phyloP scores from a whole-genome alignment of 2,888 invertebrate species.

The Synanthedon tipuliformis region DNA sequence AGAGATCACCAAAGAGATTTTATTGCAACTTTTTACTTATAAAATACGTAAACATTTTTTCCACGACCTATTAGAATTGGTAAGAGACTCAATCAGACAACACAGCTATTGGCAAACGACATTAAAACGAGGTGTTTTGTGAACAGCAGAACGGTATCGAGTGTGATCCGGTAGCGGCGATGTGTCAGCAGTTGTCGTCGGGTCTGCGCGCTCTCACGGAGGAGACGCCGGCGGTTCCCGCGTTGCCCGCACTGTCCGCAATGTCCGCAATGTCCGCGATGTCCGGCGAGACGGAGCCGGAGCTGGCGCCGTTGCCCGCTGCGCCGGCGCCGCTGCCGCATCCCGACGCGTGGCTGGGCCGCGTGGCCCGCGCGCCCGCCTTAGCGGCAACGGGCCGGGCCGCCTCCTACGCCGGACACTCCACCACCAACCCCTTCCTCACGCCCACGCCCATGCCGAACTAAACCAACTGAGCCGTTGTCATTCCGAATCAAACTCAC shows the following conservation, averaged over 20 bases:
- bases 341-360: slow-evolving; percentile 87
- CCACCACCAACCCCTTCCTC: slow-evolving; percentile 35
- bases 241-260: slow-evolving; percentile 12
- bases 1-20: too few species aligned
- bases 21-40: too few species aligned
- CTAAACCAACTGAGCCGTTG: slow-evolving; percentile 4
- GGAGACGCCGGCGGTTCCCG: slow-evolving; percentile 29
- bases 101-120: too few species aligned
- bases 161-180: slow-evolving; percentile 75
- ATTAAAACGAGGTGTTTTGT: neutral
- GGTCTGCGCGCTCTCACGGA: slow-evolving; percentile 80
- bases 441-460: slow-evolving; percentile 18
- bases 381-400: slow-evolving; percentile 65
- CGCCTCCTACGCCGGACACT: slow-evolving; percentile 55
- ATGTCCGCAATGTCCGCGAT: neutral
- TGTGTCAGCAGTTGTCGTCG: slow-evolving; percentile 84
- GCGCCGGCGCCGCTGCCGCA: slow-evolving; percentile 71
- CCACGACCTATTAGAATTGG: too few species aligned
- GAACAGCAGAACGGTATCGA: slow-evolving; percentile 5
- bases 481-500: too few species aligned
- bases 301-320: slow-evolving; percentile 21
- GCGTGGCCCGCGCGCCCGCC: slow-evolving; percentile 68
- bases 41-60: too few species aligned
- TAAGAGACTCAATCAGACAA: too few species aligned
- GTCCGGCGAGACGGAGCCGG: slow-evolving; percentile 13